Conservation (phyloP, 2,797 vertebrate genomes). For the Euthynnus affinis region DNA sequence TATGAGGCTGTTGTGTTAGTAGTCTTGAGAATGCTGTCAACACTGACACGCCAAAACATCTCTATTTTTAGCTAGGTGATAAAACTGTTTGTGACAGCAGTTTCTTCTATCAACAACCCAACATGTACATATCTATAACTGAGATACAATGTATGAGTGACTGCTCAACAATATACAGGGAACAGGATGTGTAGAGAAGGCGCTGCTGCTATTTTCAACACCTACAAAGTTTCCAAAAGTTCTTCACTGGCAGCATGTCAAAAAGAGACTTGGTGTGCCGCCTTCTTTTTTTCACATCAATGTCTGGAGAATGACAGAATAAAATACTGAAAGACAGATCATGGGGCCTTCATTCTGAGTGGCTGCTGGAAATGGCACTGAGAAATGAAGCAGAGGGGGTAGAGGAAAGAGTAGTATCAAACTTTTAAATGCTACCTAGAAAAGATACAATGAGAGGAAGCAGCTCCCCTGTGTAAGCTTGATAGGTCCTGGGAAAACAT, state of each 20-base stretch:
- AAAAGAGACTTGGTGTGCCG: conserved; percentile 37
- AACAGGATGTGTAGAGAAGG: conserved; percentile 43
- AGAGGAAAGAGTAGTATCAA: conserved; percentile 30
- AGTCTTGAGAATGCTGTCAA: background rate
- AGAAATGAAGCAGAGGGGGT: conserved; percentile 31
- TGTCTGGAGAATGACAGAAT: conserved; percentile 59
- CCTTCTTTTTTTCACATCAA: conserved; percentile 28
- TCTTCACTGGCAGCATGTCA: conserved; percentile 55
- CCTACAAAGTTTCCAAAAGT: conserved; percentile 64
- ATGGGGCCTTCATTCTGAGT: conserved; percentile 50
- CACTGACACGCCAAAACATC: conserved; percentile 4
- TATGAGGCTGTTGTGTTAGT: background rate
- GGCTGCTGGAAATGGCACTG: conserved; percentile 54
- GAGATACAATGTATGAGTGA: conserved; percentile 31
- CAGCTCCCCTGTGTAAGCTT: conserved; percentile 52
- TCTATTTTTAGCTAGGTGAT: conserved; percentile 24
- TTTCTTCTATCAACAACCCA: conserved; percentile 23
- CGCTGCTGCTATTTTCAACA: conserved; percentile 64
- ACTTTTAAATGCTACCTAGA: conserved; percentile 63
- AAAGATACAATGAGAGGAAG: conserved; percentile 50
- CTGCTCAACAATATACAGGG: conserved; percentile 36
- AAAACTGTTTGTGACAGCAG: conserved; percentile 19
- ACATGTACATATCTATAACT: conserved; percentile 34
- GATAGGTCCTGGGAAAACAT: conserved; percentile 63
- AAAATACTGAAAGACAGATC: conserved; percentile 54